Conservation (phyloP, 2,113 vertebrate genomes). For the Geococcyx californianus region DNA sequence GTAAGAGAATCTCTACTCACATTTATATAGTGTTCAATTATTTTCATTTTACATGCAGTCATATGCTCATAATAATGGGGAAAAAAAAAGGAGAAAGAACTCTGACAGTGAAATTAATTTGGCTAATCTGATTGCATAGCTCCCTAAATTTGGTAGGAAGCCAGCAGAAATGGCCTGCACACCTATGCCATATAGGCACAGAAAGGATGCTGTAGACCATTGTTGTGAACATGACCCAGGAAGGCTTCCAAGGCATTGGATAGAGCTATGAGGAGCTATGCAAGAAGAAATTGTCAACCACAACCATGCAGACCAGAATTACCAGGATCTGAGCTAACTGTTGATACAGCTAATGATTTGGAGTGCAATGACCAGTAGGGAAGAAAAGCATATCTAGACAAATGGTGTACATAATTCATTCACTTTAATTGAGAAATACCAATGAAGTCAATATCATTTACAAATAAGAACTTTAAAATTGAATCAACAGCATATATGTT, state of each 20-base stretch:
- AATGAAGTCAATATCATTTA: neutral
- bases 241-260: neutral
- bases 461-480: neutral
- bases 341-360: neutral
- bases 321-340: neutral
- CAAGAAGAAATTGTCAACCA: neutral
- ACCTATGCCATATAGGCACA: conserved; percentile 37
- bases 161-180: conserved; percentile 38
- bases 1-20: neutral
- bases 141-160: conserved; percentile 26
- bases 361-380: neutral
- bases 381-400: neutral
- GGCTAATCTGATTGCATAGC: conserved; percentile 37
- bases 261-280: neutral
- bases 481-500: neutral
- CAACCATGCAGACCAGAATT: neutral
- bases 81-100: neutral
- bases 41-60: neutral
- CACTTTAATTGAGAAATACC: neutral
- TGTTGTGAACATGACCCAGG: conserved; percentile 20
- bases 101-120: conserved; percentile 30
- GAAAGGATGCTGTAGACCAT: conserved; percentile 39
- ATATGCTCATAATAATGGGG: neutral
- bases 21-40: neutral
- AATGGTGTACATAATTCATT: neutral